phyloP scores from a whole-genome alignment of 2,797 vertebrate species.

The Distichodus sexfasciatus region DNA sequence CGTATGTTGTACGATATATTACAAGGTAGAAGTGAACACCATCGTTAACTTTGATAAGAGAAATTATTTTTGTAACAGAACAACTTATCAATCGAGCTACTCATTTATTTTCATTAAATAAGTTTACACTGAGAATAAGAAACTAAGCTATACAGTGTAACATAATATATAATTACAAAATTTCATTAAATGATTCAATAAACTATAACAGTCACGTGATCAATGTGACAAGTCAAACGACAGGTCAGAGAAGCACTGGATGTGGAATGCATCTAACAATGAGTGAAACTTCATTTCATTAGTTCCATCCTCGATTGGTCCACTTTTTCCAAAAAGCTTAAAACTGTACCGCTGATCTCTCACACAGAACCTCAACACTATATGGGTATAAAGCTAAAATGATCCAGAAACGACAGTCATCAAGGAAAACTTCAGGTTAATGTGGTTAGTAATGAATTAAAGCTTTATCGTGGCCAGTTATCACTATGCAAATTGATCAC shows the following conservation, averaged over 20 bases:
- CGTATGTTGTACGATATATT: slow-evolving; percentile 4
- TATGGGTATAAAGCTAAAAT: too few relatives aligned
- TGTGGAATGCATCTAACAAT: not conserved
- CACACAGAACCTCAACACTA: not conserved
- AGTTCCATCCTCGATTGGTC: too few relatives aligned
- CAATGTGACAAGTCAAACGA: slow-evolving; percentile 43
- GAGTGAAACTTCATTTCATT: not conserved
- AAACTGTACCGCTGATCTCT: not conserved
- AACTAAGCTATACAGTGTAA: slow-evolving; percentile 36
- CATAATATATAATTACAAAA: slow-evolving; percentile 48
- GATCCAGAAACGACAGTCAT: too few relatives aligned
- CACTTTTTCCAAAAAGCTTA: too few relatives aligned
- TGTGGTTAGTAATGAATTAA: too few relatives aligned
- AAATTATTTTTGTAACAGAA: slow-evolving; percentile 54
- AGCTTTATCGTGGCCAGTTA: too few relatives aligned
- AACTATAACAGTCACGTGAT: slow-evolving; percentile 68
- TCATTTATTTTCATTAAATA: slow-evolving; percentile 5
- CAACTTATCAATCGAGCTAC: slow-evolving; percentile 36
- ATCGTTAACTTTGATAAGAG: slow-evolving; percentile 46
- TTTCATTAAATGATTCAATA: slow-evolving; percentile 49
- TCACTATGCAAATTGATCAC: not conserved
- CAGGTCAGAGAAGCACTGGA: slow-evolving; percentile 21
- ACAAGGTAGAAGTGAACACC: slow-evolving; percentile 47
- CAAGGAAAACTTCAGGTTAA: too few relatives aligned
- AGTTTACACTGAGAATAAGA: slow-evolving; percentile 18